Evolutionary conservation across 2,113 vertebrate genomes (phyloP).

Genomic region (Halcyon malimbica): DNA sequence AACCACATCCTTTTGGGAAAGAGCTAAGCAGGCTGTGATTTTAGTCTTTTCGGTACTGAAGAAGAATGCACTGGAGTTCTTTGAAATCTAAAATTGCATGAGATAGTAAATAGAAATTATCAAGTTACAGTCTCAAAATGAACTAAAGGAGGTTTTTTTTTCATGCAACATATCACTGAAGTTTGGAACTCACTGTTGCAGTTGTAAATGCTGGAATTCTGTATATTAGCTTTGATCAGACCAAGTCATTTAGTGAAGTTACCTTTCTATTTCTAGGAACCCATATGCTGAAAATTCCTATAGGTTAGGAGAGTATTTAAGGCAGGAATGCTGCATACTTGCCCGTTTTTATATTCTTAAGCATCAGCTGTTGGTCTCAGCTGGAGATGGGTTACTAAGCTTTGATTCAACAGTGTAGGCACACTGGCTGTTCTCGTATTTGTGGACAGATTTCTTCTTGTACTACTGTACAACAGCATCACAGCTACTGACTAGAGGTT

Average conservation of each 20-base stretch:
- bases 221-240: background rate
- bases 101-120: background rate
- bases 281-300: background rate
- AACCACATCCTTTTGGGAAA: background rate
- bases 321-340: background rate
- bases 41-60: background rate
- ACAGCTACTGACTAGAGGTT: background rate
- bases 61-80: background rate
- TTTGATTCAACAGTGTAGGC: background rate
- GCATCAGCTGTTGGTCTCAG: constrained; percentile 3
- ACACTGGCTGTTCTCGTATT: background rate
- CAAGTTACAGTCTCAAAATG: background rate
- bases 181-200: background rate
- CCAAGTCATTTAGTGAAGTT: background rate
- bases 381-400: background rate
- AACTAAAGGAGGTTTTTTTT: background rate
- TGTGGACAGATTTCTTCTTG: background rate
- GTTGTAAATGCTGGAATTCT: background rate
- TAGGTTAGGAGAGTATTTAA: background rate
- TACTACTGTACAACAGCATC: background rate
- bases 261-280: background rate
- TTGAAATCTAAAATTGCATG: background rate
- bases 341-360: background rate
- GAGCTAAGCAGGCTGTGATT: background rate
- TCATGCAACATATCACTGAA: background rate